A percentile compares a stretch with the other conserved stretches of the same genome.
Conservation (phyloP, 1,140 invertebrate genomes). For the Drosophila miranda region DNA sequence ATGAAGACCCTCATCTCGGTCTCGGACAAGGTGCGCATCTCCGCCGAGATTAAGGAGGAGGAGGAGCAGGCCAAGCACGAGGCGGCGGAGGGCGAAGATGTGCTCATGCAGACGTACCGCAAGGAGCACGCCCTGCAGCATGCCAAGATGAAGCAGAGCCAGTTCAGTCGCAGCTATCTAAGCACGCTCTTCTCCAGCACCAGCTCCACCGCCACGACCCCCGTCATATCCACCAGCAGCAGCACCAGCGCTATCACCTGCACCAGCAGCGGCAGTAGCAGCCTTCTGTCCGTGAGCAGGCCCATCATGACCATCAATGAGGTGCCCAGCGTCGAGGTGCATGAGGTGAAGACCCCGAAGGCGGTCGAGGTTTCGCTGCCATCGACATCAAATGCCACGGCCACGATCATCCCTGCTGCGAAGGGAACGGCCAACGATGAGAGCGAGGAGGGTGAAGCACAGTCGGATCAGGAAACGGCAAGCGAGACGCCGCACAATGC, state of each 20-base stretch:
- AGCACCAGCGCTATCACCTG: not conserved
- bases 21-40: constrained; percentile 78
- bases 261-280: constrained; percentile 8
- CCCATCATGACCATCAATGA: constrained; percentile 44
- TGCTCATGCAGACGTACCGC: constrained; percentile 88
- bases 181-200: constrained; percentile 22
- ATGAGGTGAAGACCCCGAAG: constrained; percentile 65
- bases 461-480: constrained; percentile 41
- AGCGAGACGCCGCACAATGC: constrained; percentile 59
- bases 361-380: not conserved
- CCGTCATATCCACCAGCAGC: constrained; percentile 24
- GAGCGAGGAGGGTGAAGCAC: constrained; percentile 35
- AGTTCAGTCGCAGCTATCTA: constrained; percentile 70
- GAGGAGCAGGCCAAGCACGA: constrained; percentile 65
- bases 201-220: not conserved
- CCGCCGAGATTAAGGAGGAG: constrained; percentile 64
- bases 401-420: not conserved
- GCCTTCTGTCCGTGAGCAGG: constrained; percentile 12
- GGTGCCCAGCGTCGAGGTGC: constrained; percentile 67
- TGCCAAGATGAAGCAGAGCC: constrained; percentile 88
- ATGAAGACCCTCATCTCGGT: constrained; percentile 78
- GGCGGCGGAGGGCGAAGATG: constrained; percentile 55
- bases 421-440: constrained; percentile 18
- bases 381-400: not conserved
- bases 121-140: constrained; percentile 89